Evolutionary conservation across 2,888 invertebrate species (phyloP).

Genomic region (Diarsia brunnea): DNA sequence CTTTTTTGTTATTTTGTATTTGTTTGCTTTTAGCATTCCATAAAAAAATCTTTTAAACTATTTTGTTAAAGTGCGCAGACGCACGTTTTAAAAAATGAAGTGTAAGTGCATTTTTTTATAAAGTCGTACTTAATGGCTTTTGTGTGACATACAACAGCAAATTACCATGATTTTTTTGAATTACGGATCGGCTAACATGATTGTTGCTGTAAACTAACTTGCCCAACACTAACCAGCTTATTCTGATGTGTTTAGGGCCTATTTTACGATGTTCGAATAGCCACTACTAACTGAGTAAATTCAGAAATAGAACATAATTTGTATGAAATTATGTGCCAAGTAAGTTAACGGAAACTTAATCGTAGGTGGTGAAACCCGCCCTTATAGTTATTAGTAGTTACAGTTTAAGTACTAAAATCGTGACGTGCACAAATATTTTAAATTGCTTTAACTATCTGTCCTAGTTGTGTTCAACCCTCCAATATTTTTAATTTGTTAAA

Average conservation of each 20-base stretch:
- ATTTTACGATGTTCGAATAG: too few relatives aligned
- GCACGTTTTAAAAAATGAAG: conserved; percentile 7
- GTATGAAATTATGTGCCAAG: too few relatives aligned
- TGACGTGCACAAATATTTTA: not conserved
- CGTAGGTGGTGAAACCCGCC: too few relatives aligned
- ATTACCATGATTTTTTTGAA: not conserved
- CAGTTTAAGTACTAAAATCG: not conserved
- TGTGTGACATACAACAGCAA: not conserved
- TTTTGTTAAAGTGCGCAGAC: conserved; percentile 16
- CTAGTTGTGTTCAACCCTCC: not conserved
- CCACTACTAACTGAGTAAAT: too few relatives aligned
- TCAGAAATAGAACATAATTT: too few relatives aligned
- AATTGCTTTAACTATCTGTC: not conserved
- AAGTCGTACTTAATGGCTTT: too few relatives aligned
- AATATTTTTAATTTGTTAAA: not conserved
- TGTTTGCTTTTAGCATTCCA: not conserved
- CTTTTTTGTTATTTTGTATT: too few relatives aligned
- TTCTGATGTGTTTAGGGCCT: too few relatives aligned
- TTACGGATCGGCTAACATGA: not conserved
- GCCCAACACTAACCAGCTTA: not conserved
- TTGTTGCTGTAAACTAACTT: not conserved
- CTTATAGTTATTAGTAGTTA: too few relatives aligned
- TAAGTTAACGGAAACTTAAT: too few relatives aligned
- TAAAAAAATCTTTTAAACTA: not conserved
- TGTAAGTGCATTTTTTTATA: not conserved